Percentiles rank a stretch among this genome's conserved stretches.
phyloP scores from a whole-genome alignment of 2,888 invertebrate genomes.

The Drosophila nr. perissopoda region DNA sequence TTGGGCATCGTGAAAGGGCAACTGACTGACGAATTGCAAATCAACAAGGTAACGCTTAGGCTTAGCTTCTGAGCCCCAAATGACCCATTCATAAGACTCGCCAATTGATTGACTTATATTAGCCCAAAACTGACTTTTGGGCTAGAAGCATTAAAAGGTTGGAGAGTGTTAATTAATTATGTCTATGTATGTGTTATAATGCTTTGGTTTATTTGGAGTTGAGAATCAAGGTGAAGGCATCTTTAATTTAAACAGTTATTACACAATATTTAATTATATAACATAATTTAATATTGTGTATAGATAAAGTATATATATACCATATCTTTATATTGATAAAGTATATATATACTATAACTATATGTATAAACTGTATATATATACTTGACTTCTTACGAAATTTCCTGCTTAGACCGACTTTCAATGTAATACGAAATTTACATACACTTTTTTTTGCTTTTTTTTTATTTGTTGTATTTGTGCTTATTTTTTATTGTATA shows the following conservation, averaged over 20 bases:
- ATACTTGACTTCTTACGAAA: too few relatives aligned
- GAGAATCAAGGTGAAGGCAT: not conserved
- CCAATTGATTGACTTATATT: slow-evolving; percentile 34
- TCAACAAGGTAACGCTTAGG: slow-evolving; percentile 23
- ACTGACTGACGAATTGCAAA: slow-evolving; percentile 30
- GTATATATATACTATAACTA: too few relatives aligned
- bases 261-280: not conserved
- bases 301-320: too few relatives aligned
- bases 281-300: not conserved
- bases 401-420: too few relatives aligned
- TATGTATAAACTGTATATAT: too few relatives aligned
- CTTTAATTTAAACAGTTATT: not conserved
- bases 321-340: too few relatives aligned
- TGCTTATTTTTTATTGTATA: too few relatives aligned
- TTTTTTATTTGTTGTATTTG: too few relatives aligned
- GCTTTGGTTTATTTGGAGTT: not conserved
- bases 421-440: too few relatives aligned
- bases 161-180: slow-evolving; percentile 28
- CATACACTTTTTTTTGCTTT: too few relatives aligned
- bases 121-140: not conserved
- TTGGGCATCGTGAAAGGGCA: slow-evolving; percentile 20
- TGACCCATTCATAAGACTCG: slow-evolving; percentile 11
- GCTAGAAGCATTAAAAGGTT: not conserved
- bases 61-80: slow-evolving; percentile 3
- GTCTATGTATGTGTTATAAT: not conserved